Evolutionary conservation across 1,140 invertebrate genomes (phyloP), one percentile per base, ranked within the genome.

Genomic region (Epicauta chinensis): DNA sequence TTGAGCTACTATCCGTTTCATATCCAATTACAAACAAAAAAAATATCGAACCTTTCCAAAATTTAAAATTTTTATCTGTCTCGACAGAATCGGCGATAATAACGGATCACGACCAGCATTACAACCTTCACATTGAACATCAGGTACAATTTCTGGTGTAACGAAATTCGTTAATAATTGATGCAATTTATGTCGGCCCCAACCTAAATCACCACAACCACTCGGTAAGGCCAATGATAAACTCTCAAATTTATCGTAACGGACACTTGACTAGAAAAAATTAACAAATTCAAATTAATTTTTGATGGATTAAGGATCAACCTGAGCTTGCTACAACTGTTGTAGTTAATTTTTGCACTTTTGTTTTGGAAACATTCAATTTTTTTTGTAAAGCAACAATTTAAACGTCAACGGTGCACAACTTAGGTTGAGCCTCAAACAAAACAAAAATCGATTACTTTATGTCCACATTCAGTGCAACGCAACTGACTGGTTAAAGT

Each of bases 181-280:
- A 63, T 83, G 71, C 56, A 91, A 44, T 51, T 78, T 80, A 59
- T 83, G 63, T 55, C 77, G 68, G 55, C 75, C 59, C 68, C 75
- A 78, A 64, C 71, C 59, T 62, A 77, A 64, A 59, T 71, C 67
- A 56, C 74, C 67, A 32, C 72, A 73, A 14, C 71, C 68, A n/a
- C 76, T 69, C 16, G 87, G 87, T 35, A 91, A 66, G 41, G 78
- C 78, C 14, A 96, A 69, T 0, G 90, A 91, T 13, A 96, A 75
- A 63, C 86, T 91, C 68, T 94, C 90, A 64, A 93, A 91, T 65
- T 89, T 89, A 66, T 95, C 91, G 67, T 92, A 93, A 12, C 84
- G 82, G 9, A 94, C 82, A 0, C 88, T 81, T 60, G 87, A 87
- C 81, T 89, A 90, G n/a, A n/a, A n/a, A n/a, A n/a, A n/a, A n/a